Evolutionary conservation across 2,797 vertebrate species (phyloP), one percentile per base, ranked within the genome.

Genomic region (Oreortyx pictus): DNA sequence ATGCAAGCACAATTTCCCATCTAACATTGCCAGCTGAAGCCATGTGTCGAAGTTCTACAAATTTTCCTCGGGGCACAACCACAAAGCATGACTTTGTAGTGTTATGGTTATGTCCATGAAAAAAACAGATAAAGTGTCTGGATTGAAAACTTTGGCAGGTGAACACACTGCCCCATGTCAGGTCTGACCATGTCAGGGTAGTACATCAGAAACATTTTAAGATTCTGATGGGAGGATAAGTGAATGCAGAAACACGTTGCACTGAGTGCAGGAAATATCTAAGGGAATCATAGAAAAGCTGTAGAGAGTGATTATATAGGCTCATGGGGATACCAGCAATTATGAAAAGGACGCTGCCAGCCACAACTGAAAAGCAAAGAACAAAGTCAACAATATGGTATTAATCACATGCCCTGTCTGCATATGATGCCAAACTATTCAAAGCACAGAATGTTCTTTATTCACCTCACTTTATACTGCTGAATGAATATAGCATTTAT

Each of bases 351-450:
- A 91, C 72, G 85, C 93, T 94, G 73, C 92, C 78, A 65, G 92
- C 86, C 94, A 93, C 75, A 84, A 94, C 82, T 88, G 94, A 96
- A 95, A 97, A 94, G 83, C 29, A 73, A 96, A 96, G 88, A 96
- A 95, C 93, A 96, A 97, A 95, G 92, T 89, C 95, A 95, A 96
- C 91, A 96, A 97, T 94, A 94, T 73, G 91, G 93, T 93, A 97
- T 95, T 95, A 97, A 97, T 97, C 94, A 96, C 92, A 92, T 95
- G 95, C 92, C 91, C 96, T 93, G 93, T 82, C 61, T 3, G 0
- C 1, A 4, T 54, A 44, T 31, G 20, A 90, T 91, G 96, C 96
- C 95, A 96, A 84, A 91, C 60, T 92, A 94, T 93, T 96, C 88
- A 94, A 93, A 92, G 94, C 78, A 96, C 95, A 94, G 44, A 96